A percentile compares a stretch with the other conserved stretches of the same genome.
Conservation (phyloP, 2,113 vertebrate species). For the Brachypteracias leptosomus region DNA sequence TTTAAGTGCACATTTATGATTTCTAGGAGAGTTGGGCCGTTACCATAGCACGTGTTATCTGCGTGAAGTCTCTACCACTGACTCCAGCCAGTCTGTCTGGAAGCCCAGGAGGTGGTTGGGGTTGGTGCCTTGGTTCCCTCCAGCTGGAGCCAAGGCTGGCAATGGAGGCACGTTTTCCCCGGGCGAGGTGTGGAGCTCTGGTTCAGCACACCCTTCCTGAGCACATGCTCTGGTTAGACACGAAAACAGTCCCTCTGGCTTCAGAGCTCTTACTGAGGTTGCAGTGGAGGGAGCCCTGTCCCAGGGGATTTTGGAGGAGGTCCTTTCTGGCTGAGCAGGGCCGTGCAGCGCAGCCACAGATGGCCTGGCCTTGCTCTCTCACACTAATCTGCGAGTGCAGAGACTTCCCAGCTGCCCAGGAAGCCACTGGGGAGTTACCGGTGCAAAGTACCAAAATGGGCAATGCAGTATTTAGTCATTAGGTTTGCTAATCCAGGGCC, state of each 20-base stretch:
- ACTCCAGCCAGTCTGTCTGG: background rate
- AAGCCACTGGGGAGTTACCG: conserved; percentile 46
- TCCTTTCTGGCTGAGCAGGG: background rate
- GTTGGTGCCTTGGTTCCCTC: too few species aligned
- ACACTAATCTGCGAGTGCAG: conserved; percentile 18
- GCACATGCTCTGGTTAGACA: rapidly evolving
- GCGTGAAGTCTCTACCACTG: rapidly evolving
- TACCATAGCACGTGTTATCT: rapidly evolving
- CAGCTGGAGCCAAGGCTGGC: rapidly evolving
- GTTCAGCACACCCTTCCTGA: background rate
- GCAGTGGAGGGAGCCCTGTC: background rate
- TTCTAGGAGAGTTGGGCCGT: background rate
- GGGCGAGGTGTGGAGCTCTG: rapidly evolving
- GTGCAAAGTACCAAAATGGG: conserved; percentile 32
- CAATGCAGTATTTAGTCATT: conserved; percentile 49
- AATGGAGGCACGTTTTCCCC: rapidly evolving
- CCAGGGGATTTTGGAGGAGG: background rate
- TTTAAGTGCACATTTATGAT: background rate
- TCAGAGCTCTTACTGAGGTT: background rate
- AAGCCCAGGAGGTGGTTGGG: rapidly evolving
- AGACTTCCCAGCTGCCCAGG: conserved; percentile 61
- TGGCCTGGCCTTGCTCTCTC: conserved; percentile 43
- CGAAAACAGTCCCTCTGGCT: rapidly evolving
- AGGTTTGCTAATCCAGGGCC: conserved; percentile 62
- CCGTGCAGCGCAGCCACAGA: conserved; percentile 5